Percentiles rank a stretch among this genome's conserved stretches.
Evolutionary conservation across 2,888 invertebrate species (phyloP).

Genomic region (Drosophila mayaguana): DNA sequence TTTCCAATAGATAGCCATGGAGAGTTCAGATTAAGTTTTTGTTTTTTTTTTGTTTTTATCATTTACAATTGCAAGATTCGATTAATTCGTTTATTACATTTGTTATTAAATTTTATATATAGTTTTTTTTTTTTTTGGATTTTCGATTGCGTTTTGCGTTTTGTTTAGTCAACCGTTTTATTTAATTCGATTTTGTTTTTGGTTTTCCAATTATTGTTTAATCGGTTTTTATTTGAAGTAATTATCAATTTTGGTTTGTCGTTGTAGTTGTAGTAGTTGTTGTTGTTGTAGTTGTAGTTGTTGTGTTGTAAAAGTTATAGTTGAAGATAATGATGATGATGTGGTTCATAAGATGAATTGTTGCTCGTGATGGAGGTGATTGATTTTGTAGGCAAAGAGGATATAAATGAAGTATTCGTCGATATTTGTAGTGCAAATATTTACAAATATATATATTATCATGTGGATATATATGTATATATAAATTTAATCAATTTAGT

Average conservation of each 20-base stretch:
- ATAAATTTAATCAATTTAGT: slow-evolving; percentile 18
- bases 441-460: slow-evolving; percentile 35
- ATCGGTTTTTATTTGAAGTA: slow-evolving; percentile 38
- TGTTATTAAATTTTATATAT: slow-evolving; percentile 32
- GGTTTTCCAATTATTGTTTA: slow-evolving; percentile 24
- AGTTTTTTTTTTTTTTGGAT: slow-evolving; percentile 36
- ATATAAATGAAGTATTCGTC: slow-evolving; percentile 37
- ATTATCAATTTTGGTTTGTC: slow-evolving; percentile 38
- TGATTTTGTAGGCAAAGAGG: slow-evolving; percentile 13
- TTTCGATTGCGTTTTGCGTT: slow-evolving; percentile 51
- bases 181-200: slow-evolving; percentile 29
- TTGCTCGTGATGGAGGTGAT: slow-evolving; percentile 38
- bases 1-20: slow-evolving; percentile 15
- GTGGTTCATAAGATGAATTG: slow-evolving; percentile 38
- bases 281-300: background rate
- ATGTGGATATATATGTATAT: slow-evolving; percentile 1
- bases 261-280: background rate
- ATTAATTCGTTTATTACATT: slow-evolving; percentile 33
- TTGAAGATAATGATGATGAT: slow-evolving; percentile 54
- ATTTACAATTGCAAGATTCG: slow-evolving; percentile 31
- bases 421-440: slow-evolving; percentile 59
- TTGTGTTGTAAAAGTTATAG: slow-evolving; percentile 13
- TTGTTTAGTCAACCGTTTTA: slow-evolving; percentile 48
- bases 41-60: slow-evolving; percentile 22
- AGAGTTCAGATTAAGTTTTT: slow-evolving; percentile 17